phyloP scores from a whole-genome alignment of 2,888 invertebrate species.

The Lasiommata megera region DNA sequence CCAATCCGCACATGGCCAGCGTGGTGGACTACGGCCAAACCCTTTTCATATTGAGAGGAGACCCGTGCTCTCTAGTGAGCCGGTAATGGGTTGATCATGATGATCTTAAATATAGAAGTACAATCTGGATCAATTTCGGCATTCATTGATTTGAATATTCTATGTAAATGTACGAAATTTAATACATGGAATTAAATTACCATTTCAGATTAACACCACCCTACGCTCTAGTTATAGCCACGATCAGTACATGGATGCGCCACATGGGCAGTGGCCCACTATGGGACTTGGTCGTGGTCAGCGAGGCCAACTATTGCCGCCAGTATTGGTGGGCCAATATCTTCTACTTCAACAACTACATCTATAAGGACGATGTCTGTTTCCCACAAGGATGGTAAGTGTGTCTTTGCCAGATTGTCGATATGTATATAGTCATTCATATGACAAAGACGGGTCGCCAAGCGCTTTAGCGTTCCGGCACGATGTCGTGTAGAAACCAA shows the following conservation, averaged over 20 bases:
- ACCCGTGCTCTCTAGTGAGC: too few relatives aligned
- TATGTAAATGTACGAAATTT: too few relatives aligned
- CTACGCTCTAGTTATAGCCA: slow-evolving; percentile 59
- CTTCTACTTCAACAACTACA: slow-evolving; percentile 70
- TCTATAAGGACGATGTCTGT: slow-evolving; percentile 53
- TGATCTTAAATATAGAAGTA: too few relatives aligned
- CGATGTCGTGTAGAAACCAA: too few relatives aligned
- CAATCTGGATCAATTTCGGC: too few relatives aligned
- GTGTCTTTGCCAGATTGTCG: not conserved
- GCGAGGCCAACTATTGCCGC: slow-evolving; percentile 57
- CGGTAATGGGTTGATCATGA: too few relatives aligned
- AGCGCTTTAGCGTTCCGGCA: too few relatives aligned
- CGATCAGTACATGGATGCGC: slow-evolving; percentile 58
- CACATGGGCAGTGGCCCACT: slow-evolving; percentile 58
- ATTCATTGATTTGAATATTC: too few relatives aligned
- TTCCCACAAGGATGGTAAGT: slow-evolving; percentile 64
- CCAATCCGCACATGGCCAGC: too few relatives aligned
- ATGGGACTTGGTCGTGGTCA: slow-evolving; percentile 55
- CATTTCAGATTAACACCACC: slow-evolving; percentile 61
- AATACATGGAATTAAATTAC: not conserved
- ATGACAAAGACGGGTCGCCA: too few relatives aligned
- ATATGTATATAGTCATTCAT: not conserved
- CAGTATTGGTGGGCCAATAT: slow-evolving; percentile 74
- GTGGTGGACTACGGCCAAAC: too few relatives aligned
- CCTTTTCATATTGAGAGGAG: too few relatives aligned